Base-by-base conservation (phyloP, 2,797 vertebrate genomes). In the Enteromius trimaculatus region DNA sequence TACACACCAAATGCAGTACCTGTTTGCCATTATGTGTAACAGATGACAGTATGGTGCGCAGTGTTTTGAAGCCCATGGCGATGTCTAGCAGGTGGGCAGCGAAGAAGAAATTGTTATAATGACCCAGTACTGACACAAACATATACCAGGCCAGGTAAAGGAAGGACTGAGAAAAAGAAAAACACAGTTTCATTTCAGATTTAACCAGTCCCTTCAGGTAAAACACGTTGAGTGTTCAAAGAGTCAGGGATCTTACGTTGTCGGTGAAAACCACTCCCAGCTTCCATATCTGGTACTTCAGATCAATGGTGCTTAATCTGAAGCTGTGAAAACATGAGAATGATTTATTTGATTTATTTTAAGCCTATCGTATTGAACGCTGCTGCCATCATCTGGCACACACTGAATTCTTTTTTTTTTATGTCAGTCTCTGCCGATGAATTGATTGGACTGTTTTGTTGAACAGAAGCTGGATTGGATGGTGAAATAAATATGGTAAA, bases 11-110 rank as follows among this genome's bases (percentile, higher is more conserved):
- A 64, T 19, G 42, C 14, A n/a, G 4, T 82, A 89, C 94, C 94
- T 95, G 94, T 87, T 95, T 95, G 44, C 94, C 94, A 79, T 95
- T 95, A 90, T 95, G 94, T 44, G 94, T 95, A 85, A 95, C 94
- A 5, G 94, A 95, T 7, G 94, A 92, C 10, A 95, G 92, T 88
- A 95, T 94, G 66, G 94, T 95, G 13, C 93, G 93, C 31, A 95
- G 92, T 0, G 94, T 95, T 91, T 95, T 95, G 58, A 94, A 93
- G 76, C 94, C 94, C 94, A 95, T 95, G 80, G 94, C 94, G 1
- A 95, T 92, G 88, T 95, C 94, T 92, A 95, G 84, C 82, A 95
- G 93, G 78, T 95, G 94, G 69, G 90, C 93, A 51, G 94, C 94
- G 17, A 95, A 95, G 89, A 95, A 95, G 91, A 95, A 95, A 88